Percentiles rank a stretch among this genome's conserved stretches.
Conservation (phyloP, 2,888 invertebrate genomes). For the Chrysolina americana region DNA sequence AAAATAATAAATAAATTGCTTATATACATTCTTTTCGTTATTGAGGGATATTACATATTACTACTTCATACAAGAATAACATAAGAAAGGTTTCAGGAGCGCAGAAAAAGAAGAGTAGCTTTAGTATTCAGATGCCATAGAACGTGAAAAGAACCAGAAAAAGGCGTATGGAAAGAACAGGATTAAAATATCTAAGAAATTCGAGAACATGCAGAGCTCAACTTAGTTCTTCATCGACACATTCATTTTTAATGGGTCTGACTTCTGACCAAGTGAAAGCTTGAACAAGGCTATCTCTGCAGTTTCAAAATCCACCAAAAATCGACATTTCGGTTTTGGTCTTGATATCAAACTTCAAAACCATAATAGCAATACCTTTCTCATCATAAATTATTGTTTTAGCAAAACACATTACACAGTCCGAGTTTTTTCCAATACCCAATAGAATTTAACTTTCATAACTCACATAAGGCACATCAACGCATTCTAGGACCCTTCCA, state of each 20-base stretch:
- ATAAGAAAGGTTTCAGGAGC: not conserved
- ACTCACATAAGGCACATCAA: not conserved
- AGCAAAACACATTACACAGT: not conserved
- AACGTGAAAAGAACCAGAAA: not conserved
- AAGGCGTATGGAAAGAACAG: not conserved
- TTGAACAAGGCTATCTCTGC: not conserved
- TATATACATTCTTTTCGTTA: slow-evolving; percentile 24
- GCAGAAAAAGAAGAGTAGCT: not conserved
- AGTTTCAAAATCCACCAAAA: not conserved
- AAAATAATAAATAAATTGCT: slow-evolving; percentile 30
- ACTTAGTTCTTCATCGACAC: not conserved
- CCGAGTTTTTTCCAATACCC: no score
- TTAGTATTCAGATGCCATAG: not conserved
- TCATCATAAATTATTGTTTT: not conserved
- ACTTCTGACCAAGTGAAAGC: not conserved
- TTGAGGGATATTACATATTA: slow-evolving; percentile 14
- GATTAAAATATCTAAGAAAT: slow-evolving; percentile 10
- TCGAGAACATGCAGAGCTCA: not conserved
- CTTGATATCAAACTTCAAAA: not conserved
- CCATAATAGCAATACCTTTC: not conserved
- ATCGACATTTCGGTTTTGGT: not conserved
- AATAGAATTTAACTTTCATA: not conserved
- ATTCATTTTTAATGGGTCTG: no score
- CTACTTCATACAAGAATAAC: not conserved
- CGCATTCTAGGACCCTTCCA: not conserved